These are phyloP conservation scores for Trichogramma dendrolimi DNA, from an alignment of 2,888 invertebrate genomes.

Conservation along the genomic window DNA sequence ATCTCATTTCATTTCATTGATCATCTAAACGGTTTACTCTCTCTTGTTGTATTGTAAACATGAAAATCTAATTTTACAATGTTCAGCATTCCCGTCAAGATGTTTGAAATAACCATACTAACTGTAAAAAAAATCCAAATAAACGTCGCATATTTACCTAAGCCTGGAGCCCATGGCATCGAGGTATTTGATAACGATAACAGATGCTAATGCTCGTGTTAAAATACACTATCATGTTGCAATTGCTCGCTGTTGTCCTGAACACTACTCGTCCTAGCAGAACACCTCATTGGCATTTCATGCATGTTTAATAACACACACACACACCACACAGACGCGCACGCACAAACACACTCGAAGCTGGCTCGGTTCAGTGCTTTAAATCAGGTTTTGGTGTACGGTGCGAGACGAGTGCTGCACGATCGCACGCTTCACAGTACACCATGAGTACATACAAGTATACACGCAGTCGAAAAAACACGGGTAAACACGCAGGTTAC, in stretches of 20 bases:
- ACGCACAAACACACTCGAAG: conserved; percentile 10
- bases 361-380: conserved; percentile 20
- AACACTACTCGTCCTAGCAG: conserved; percentile 10
- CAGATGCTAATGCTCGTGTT: no score
- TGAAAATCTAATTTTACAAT: no score
- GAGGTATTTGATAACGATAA: background rate
- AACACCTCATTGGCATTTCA: conserved; percentile 4
- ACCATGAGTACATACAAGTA: no score
- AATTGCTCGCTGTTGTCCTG: background rate
- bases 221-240: conserved; percentile 5
- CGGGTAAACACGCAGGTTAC: no score
- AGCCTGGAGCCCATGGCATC: conserved; percentile 26
- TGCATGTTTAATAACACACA: conserved; percentile 20
- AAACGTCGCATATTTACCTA: conserved; percentile 11
- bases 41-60: no score
- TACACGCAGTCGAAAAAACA: no score
- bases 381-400: conserved; percentile 10
- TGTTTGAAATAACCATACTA: no score
- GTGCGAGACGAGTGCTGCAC: conserved; percentile 1
- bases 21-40: no score
- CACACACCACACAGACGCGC: background rate
- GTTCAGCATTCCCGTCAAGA: no score
- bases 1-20: no score
- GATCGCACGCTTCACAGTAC: background rate
- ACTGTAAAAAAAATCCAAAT: no score